These are phyloP conservation scores for Pterocles orientalis DNA, from an alignment of 2,113 vertebrate genomes.

Conservation along the genomic window DNA sequence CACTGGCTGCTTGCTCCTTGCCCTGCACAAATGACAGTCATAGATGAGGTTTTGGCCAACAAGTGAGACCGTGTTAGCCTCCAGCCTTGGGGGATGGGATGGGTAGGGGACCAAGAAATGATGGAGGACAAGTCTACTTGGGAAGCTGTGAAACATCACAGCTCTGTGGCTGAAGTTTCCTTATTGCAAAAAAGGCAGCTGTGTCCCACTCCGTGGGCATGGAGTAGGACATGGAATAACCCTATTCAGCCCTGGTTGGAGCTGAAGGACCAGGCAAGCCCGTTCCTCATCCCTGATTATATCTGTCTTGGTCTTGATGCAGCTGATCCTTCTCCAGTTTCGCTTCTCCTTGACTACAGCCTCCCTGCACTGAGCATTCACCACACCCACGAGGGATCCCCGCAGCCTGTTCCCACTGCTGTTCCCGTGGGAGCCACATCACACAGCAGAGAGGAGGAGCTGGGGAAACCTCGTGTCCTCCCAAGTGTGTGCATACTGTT, in stretches of 20 bases:
- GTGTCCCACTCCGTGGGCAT: neutral
- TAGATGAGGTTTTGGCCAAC: neutral
- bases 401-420: neutral
- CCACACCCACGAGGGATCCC: neutral
- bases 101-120: neutral
- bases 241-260: neutral
- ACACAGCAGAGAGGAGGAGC: rapidly evolving
- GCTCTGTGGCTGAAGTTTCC: neutral
- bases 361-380: neutral
- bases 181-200: neutral
- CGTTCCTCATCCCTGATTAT: neutral
- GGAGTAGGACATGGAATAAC: neutral
- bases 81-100: neutral
- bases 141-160: neutral
- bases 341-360: neutral
- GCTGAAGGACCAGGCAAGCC: neutral
- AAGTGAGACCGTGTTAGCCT: neutral
- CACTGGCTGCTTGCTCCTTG: neutral
- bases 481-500: neutral
- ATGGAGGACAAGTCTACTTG: neutral
- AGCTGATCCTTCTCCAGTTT: neutral
- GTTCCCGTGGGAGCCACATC: rapidly evolving
- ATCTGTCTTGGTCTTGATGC: rapidly evolving
- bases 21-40: neutral
- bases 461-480: neutral